A percentile compares a stretch with the other conserved stretches of the same genome.
These are phyloP conservation scores for Drosophila punjabiensis DNA, from an alignment of 1,140 invertebrate species.

Conservation along the genomic window DNA sequence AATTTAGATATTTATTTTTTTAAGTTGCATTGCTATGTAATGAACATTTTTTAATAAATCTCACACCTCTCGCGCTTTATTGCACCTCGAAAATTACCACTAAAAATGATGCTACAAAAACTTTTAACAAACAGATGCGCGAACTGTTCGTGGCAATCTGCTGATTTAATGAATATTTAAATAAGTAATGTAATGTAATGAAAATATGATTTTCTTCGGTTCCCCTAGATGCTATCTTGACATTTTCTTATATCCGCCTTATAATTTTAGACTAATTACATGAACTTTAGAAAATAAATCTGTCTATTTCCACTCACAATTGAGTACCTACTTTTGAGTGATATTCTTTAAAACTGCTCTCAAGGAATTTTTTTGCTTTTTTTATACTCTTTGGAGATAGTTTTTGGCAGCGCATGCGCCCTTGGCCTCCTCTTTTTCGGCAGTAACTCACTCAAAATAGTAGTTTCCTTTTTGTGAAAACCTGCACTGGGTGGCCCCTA, in stretches of 20 bases:
- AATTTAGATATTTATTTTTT: neutral
- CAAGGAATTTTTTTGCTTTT: neutral
- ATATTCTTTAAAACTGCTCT: neutral
- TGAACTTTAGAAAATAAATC: neutral
- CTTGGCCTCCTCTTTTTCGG: conserved; percentile 7
- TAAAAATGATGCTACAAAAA: neutral
- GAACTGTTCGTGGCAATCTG: too few species aligned
- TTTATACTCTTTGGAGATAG: conserved; percentile 21
- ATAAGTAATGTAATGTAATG: neutral
- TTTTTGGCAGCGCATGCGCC: conserved; percentile 42
- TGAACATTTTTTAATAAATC: neutral
- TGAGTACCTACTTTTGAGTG: conserved; percentile 25
- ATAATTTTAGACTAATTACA: neutral
- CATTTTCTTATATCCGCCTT: neutral
- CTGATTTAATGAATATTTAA: too few species aligned
- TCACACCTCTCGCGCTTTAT: neutral
- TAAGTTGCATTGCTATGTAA: too few species aligned
- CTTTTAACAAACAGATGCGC: too few species aligned
- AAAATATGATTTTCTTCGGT: neutral
- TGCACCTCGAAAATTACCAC: neutral
- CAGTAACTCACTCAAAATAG: conserved; percentile 42
- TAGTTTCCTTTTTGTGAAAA: conserved; percentile 37
- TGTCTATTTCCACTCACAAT: conserved; percentile 3
- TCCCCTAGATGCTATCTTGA: neutral
- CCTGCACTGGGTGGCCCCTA: conserved; percentile 26